Base-by-base conservation (phyloP, 2,888 invertebrate genomes). In the Timema cristinae region DNA sequence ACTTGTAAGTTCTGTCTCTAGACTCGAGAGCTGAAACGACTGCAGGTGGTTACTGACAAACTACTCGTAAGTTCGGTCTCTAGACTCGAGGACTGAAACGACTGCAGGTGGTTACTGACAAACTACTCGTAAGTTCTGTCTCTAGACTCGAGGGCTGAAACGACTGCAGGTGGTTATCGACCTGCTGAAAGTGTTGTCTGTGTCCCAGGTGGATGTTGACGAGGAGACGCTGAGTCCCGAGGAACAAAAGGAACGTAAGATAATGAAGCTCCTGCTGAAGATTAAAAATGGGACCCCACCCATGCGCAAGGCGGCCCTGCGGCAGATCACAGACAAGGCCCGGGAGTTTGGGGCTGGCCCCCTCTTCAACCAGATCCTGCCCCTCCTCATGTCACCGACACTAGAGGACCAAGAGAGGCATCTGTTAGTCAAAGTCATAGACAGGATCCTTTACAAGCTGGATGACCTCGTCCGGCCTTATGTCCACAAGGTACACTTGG, bases 271-370 rank as follows among this genome's bases (percentile, higher is more conserved):
- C 10, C 82, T 99, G 77, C 84, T 99, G 72, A 99, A 99, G 83
- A 99, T 99, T 74, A 99, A 99, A 86, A 99, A 99, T 80, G 99
- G 99, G 47, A 98, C 99, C 0, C 99, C 99, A 13, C 99, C 98
- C 0, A 98, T 99, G 98, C 89, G 99, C 76, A 99, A 99, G 84
- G 95, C 98, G 0, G 98, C 98, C 0, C 84, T 98, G 50, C 87
- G 98, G 73, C 98, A 98, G 83, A 98, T 99, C 76, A 99, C 99
- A 0, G 98, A 99, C 82, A 99, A 99, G 79, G 98, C 99, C 0
- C 87, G 99, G 66, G 97, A 98, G 82, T 97, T 98, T 79, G 0
- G 99, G 99, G 0, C 99, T 99, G 0, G 99, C 98, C 0, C 97
- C 99, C 86, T 99, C 2, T 99, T 99, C 81, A 99, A 99, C 84